These are phyloP conservation scores for Xanthostigma xanthostigma DNA, from an alignment of 2,888 invertebrate genomes.

Conservation along the genomic window DNA sequence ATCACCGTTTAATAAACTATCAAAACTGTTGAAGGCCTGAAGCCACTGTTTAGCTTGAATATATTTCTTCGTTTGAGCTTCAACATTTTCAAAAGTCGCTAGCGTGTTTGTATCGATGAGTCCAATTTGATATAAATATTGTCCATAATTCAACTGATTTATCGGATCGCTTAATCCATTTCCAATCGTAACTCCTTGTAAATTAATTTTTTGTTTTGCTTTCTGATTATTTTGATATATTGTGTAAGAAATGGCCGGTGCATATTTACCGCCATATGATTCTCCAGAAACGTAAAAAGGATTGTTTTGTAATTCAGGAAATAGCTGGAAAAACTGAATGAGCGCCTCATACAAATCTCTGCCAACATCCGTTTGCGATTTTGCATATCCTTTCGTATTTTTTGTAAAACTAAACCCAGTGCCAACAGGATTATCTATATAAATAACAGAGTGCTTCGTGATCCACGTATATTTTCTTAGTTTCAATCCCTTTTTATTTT, in stretches of 20 bases:
- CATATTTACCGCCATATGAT: constrained; percentile 73
- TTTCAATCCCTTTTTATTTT: constrained; percentile 25
- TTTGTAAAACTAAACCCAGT: constrained; percentile 85
- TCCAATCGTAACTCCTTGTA: constrained; percentile 58
- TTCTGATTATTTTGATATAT: constrained; percentile 48
- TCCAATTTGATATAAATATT: constrained; percentile 67
- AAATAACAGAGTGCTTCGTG: constrained; percentile 61
- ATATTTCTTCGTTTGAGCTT: constrained; percentile 37
- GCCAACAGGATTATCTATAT: constrained; percentile 87
- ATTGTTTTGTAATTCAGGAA: constrained; percentile 55
- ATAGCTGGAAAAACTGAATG: constrained; percentile 70
- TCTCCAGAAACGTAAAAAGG: constrained; percentile 83
- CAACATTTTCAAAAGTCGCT: constrained; percentile 41
- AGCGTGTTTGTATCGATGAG: constrained; percentile 49
- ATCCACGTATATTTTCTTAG: constrained; percentile 68
- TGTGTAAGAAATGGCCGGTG: constrained; percentile 61
- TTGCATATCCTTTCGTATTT: constrained; percentile 58
- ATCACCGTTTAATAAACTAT: constrained; percentile 55
- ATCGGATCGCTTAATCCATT: constrained; percentile 69
- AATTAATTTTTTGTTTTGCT: constrained; percentile 48
- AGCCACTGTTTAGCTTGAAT: constrained; percentile 49
- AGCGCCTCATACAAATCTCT: constrained; percentile 61
- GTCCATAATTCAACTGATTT: constrained; percentile 61
- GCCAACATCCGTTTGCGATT: constrained; percentile 65
- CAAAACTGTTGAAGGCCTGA: constrained; percentile 58